Evolutionary conservation across 2,797 vertebrate species (phyloP).

Genomic region (Micromesistius poutassou): DNA sequence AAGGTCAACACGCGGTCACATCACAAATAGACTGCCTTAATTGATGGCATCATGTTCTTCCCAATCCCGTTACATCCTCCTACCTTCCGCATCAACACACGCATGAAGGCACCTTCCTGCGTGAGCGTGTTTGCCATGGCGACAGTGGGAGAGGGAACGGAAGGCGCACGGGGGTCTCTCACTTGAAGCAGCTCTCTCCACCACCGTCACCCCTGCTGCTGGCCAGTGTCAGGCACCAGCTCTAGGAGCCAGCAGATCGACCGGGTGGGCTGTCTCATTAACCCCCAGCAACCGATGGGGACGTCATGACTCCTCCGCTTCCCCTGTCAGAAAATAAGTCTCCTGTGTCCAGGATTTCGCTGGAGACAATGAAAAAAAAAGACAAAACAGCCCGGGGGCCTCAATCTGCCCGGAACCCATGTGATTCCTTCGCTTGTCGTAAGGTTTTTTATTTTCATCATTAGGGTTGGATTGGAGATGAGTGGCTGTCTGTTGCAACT

Average conservation of each 20-base stretch:
- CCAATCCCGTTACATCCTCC: not conserved
- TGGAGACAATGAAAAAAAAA: not conserved
- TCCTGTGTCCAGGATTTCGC: not conserved
- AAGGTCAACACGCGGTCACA: not conserved
- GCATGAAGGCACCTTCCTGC: not conserved
- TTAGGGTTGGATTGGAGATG: not conserved
- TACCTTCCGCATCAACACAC: not conserved
- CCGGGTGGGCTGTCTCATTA: conserved; percentile 60
- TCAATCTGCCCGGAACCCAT: not conserved
- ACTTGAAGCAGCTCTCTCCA: not conserved
- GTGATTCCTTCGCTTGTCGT: not conserved
- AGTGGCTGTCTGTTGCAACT: not conserved
- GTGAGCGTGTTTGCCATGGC: too few relatives aligned
- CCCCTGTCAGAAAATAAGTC: not conserved
- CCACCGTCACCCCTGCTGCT: not conserved
- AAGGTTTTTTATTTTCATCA: not conserved
- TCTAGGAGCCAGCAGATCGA: conserved; percentile 17
- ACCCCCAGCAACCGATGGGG: conserved; percentile 35
- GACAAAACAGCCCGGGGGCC: not conserved
- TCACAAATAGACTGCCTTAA: not conserved
- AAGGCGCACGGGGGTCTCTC: not conserved
- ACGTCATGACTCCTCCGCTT: conserved; percentile 20
- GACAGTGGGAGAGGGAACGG: not conserved
- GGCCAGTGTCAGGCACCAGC: not conserved
- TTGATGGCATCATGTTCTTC: not conserved